phyloP scores from a whole-genome alignment of 2,888 invertebrate species.

The Drepanosiphum platanoidis region DNA sequence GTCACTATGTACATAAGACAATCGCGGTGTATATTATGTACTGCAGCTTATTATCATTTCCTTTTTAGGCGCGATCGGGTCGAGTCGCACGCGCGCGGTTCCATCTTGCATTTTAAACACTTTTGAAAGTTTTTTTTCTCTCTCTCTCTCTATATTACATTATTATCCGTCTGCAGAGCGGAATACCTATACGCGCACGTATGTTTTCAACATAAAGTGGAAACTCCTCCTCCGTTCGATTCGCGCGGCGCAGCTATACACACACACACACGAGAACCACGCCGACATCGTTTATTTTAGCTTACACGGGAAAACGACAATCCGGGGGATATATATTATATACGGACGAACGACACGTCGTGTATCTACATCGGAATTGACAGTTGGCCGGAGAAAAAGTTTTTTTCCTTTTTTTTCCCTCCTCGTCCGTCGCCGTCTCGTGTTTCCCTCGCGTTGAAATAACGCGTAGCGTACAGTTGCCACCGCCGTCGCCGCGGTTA shows the following conservation, averaged over 20 bases:
- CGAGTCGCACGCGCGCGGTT: neutral
- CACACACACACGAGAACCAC: neutral
- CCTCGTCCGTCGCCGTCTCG: neutral
- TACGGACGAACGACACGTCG: neutral
- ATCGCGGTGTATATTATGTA: neutral
- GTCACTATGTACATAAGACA: neutral
- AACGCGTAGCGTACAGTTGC: neutral
- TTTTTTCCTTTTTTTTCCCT: neutral
- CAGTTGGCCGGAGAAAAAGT: constrained; percentile 27
- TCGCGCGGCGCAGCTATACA: neutral
- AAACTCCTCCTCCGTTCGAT: neutral
- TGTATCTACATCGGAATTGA: constrained; percentile 22
- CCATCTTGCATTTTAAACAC: neutral
- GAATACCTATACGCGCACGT: neutral
- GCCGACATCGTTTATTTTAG: constrained; percentile 14
- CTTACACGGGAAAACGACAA: constrained; percentile 21
- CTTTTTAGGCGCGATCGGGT: constrained; percentile 17
- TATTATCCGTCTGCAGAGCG: too few species aligned
- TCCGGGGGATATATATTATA: neutral
- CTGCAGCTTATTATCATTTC: neutral
- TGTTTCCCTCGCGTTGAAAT: neutral
- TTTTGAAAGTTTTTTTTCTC: constrained; percentile 3
- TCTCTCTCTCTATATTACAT: too few species aligned
- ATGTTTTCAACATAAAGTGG: neutral
- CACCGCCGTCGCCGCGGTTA: too few species aligned